Evolutionary conservation across 2,888 invertebrate genomes (phyloP).

Genomic region (Dusona sp.): DNA sequence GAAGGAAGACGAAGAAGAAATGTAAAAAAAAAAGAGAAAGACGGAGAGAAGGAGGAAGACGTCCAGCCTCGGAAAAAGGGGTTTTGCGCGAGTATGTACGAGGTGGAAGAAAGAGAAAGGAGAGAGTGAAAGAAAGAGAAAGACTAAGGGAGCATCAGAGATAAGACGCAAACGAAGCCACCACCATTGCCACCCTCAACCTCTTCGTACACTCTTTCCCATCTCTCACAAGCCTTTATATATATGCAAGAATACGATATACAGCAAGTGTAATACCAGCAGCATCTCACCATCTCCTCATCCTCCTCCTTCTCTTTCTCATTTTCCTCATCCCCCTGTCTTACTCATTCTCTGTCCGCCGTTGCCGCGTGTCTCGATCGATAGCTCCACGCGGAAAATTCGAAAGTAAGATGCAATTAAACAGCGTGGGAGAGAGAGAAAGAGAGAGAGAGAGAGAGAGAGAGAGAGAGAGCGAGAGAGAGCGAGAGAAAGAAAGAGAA

Average conservation of each 20-base stretch:
- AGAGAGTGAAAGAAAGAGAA: slow-evolving; percentile 44
- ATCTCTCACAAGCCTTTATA: slow-evolving; percentile 60
- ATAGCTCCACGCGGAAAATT: slow-evolving; percentile 85
- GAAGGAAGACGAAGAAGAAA: slow-evolving; percentile 50
- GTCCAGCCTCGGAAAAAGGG: slow-evolving; percentile 43
- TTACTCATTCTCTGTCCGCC: slow-evolving; percentile 42
- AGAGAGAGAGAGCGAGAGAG: slow-evolving; percentile 24
- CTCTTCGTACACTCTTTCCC: slow-evolving; percentile 62
- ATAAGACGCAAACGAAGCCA: slow-evolving; percentile 85
- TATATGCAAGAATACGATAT: slow-evolving; percentile 34
- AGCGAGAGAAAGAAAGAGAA: slow-evolving; percentile 22
- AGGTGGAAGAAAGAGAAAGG: slow-evolving; percentile 34
- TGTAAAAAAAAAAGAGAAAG: slow-evolving; percentile 55
- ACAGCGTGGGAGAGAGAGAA: slow-evolving; percentile 78
- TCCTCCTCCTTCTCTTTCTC: slow-evolving; percentile 53
- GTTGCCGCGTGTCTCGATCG: slow-evolving; percentile 83
- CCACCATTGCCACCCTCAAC: slow-evolving; percentile 74
- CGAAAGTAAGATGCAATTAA: slow-evolving; percentile 85
- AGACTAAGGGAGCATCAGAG: slow-evolving; percentile 80
- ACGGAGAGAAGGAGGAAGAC: slow-evolving; percentile 61
- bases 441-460: slow-evolving; percentile 24
- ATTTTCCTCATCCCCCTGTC: slow-evolving; percentile 13
- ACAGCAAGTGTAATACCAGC: slow-evolving; percentile 51
- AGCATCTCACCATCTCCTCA: slow-evolving; percentile 65
- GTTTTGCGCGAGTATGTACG: slow-evolving; percentile 50